Evolutionary conservation across 2,888 invertebrate species (phyloP), one percentile per base, ranked within the genome.

Genomic region (Arctia plantaginis): DNA sequence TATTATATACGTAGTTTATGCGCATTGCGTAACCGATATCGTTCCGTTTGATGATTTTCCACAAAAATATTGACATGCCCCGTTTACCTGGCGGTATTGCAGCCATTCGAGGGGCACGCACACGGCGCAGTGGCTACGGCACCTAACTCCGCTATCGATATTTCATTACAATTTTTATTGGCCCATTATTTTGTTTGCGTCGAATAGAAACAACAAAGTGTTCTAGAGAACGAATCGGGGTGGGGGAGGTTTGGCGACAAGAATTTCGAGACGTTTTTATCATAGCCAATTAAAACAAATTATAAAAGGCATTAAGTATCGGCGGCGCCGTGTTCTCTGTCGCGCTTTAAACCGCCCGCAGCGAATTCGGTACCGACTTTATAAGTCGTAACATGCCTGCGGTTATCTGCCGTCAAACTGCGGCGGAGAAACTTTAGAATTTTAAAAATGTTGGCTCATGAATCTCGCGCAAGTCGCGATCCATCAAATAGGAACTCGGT

Each of bases 401-500:
- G 71, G 71, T 72, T 68, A 73, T 76, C 75, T 70, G 72, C 64
- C 44, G 59, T 72, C 68, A 30, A 10, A 67, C 35, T 44, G 55
- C 62, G 47, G 1, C 71, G 62, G 65, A 74, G 74, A 72, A 76
- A 71, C 73, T 76, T 77, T 80, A 73, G 47, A 77, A 78, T 82
- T 76, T 78, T 66, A 76, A 78, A 83, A 81, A 80, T 78, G 70
- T 72, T 65, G 69, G 72, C 68, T 76, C 78, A 80, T 83, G 78
- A 83, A 82, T 83, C 75, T 80, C 77, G 79, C 79, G 75, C 75
- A 75, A 72, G 71, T 75, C 79, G 79, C 84, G 78, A 84, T 83
- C 82, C 77, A 83, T 83, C 83, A 84, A 76, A 73, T 71, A 73
- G 70, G 71, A 76, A 75, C 79, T 80, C 67, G 67, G 41, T 83